phyloP scores from a whole-genome alignment of 1,140 invertebrate species.

The Frieseomelitta varia region DNA sequence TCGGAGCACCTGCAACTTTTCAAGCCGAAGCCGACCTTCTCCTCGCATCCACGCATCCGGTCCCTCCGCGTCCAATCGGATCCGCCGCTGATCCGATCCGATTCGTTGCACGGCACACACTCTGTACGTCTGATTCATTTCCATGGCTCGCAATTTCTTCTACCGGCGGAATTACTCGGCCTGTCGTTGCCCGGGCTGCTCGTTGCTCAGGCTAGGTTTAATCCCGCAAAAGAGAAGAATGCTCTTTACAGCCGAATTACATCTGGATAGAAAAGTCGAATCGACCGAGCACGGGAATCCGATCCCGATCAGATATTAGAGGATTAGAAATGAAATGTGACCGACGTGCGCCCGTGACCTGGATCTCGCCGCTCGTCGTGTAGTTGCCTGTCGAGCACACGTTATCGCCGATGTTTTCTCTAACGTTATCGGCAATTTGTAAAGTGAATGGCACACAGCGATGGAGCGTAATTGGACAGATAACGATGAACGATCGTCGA shows the following conservation, averaged over 20 bases:
- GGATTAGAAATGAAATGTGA: slow-evolving; percentile 33
- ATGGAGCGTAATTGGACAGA: too few relatives aligned
- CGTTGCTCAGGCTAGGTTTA: slow-evolving; percentile 11
- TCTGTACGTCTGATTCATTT: slow-evolving; percentile 34
- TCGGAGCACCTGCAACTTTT: slow-evolving; percentile 13
- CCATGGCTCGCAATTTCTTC: slow-evolving; percentile 34
- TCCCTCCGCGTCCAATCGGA: slow-evolving; percentile 7
- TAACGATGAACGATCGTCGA: too few relatives aligned
- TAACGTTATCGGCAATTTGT: not conserved
- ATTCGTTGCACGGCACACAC: slow-evolving; percentile 12
- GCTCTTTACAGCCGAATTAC: slow-evolving; percentile 39
- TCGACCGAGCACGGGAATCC: not conserved
- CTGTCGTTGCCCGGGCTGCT: not conserved
- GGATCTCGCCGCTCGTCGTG: not conserved
- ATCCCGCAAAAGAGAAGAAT: slow-evolving; percentile 28
- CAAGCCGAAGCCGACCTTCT: slow-evolving; percentile 3
- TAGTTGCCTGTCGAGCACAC: too few relatives aligned
- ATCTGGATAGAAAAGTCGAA: slow-evolving; percentile 21
- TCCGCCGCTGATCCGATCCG: slow-evolving; percentile 37
- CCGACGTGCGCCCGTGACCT: not conserved
- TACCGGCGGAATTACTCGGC: slow-evolving; percentile 19
- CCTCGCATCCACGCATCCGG: not conserved
- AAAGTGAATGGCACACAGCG: not conserved
- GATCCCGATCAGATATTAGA: slow-evolving; percentile 27
- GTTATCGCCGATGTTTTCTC: not conserved